Percentiles rank a stretch among this genome's conserved stretches.
These are phyloP conservation scores for Paratrypauchen microcephalus DNA, from an alignment of 2,797 vertebrate species.

Conservation along the genomic window DNA sequence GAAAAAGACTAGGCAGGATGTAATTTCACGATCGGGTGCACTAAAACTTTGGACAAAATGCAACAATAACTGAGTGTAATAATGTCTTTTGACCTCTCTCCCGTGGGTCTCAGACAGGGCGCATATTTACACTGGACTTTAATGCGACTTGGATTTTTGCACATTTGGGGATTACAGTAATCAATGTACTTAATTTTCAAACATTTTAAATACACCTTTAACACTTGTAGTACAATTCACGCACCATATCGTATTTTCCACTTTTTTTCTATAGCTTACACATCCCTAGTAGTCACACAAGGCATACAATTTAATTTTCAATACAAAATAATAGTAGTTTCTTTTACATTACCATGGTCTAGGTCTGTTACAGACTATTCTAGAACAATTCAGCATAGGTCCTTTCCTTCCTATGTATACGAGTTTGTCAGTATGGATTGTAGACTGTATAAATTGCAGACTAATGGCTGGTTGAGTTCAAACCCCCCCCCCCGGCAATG, in stretches of 20 bases:
- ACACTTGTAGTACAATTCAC: no score
- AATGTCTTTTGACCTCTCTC: conserved; percentile 1
- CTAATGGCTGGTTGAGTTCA: no score
- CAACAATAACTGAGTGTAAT: not conserved
- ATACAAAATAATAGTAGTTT: not conserved
- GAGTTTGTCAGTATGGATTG: not conserved
- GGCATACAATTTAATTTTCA: not conserved
- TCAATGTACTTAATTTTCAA: not conserved
- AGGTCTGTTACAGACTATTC: not conserved
- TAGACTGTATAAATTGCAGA: no score
- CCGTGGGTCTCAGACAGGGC: not conserved
- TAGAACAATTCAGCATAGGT: not conserved
- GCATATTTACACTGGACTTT: not conserved
- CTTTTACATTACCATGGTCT: not conserved
- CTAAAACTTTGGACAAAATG: conserved; percentile 6
- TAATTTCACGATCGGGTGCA: conserved; percentile 5
- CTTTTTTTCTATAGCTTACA: no score
- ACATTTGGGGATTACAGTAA: not conserved
- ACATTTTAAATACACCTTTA: not conserved
- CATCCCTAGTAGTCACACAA: no score
- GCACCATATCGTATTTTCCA: no score
- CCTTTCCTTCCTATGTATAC: not conserved
- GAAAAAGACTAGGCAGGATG: not conserved
- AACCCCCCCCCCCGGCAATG: no score
- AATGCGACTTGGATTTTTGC: not conserved